Evolutionary conservation across 35 echinoderm and acorn worm species (phyloP).

Genomic region (Hemicentrotus pulcherrimus): DNA sequence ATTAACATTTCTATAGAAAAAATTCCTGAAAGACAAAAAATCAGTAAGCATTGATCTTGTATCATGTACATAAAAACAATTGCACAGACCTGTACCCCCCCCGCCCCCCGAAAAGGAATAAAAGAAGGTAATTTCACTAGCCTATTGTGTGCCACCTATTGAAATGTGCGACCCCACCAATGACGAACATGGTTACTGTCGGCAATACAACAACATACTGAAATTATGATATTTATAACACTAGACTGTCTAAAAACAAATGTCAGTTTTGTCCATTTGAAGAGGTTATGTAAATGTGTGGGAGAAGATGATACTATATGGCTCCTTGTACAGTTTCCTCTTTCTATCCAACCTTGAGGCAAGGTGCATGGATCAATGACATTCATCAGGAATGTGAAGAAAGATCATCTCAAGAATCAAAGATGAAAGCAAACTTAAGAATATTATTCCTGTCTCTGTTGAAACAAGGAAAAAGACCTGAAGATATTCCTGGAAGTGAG

Average conservation of each 20-base stretch:
- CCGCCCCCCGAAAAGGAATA: no score
- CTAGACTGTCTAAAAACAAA: neutral
- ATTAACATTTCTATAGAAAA: no score
- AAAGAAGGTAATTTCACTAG: no score
- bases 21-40: no score
- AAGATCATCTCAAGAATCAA: neutral
- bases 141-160: no score
- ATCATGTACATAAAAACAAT: no score
- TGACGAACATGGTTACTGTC: no score
- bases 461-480: neutral
- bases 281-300: neutral
- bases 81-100: no score
- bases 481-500: neutral
- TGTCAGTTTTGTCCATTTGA: neutral
- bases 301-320: neutral
- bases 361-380: neutral
- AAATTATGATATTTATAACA: no score
- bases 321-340: neutral
- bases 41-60: no score
- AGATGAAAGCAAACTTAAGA: constrained; percentile 3
- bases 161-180: no score
- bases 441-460: neutral
- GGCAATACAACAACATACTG: no score
- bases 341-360: neutral
- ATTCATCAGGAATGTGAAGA: neutral